Percentiles rank a stretch among this genome's conserved stretches.
phyloP scores from a whole-genome alignment of 2,797 vertebrate genomes.

The Cetoscarus ocellatus region DNA sequence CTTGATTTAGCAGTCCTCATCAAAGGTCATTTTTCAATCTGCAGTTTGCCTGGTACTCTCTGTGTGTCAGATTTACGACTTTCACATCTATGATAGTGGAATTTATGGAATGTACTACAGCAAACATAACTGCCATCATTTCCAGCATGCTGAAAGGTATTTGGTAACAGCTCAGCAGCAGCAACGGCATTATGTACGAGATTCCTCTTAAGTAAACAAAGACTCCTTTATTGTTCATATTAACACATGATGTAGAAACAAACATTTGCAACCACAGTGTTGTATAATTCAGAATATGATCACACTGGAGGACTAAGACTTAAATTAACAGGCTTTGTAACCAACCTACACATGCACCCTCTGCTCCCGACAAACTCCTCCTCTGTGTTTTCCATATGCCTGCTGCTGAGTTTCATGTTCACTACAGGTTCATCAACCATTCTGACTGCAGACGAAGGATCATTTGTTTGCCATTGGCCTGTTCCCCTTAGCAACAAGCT shows the following conservation, averaged over 20 bases:
- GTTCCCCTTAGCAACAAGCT: slow-evolving; percentile 71
- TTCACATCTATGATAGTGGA: slow-evolving; percentile 27
- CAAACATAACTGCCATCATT: slow-evolving; percentile 18
- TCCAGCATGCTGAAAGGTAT: slow-evolving; percentile 19
- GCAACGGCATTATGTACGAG: slow-evolving; percentile 28
- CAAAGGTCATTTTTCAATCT: slow-evolving; percentile 9
- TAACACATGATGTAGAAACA: slow-evolving; percentile 14
- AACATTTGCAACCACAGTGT: slow-evolving; percentile 46
- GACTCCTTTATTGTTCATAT: slow-evolving; percentile 34
- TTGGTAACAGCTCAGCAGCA: slow-evolving; percentile 14
- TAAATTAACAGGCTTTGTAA: slow-evolving; percentile 3
- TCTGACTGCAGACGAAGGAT: slow-evolving; percentile 51
- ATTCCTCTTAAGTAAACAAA: slow-evolving; percentile 44
- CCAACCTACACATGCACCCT: slow-evolving; percentile 1
- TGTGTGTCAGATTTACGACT: slow-evolving; percentile 30
- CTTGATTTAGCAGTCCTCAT: too few species aligned
- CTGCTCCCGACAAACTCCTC: slow-evolving; percentile 11
- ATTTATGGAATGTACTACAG: slow-evolving; percentile 39
- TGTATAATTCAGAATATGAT: slow-evolving; percentile 48
- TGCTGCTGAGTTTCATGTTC: slow-evolving; percentile 61
- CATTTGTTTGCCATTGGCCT: slow-evolving; percentile 69
- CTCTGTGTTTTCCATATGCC: slow-evolving; percentile 59
- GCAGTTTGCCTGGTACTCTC: neutral
- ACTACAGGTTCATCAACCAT: slow-evolving; percentile 56
- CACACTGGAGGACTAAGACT: neutral